Evolutionary conservation across 2,888 invertebrate species (phyloP).

Genomic region (Macropis europaea): DNA sequence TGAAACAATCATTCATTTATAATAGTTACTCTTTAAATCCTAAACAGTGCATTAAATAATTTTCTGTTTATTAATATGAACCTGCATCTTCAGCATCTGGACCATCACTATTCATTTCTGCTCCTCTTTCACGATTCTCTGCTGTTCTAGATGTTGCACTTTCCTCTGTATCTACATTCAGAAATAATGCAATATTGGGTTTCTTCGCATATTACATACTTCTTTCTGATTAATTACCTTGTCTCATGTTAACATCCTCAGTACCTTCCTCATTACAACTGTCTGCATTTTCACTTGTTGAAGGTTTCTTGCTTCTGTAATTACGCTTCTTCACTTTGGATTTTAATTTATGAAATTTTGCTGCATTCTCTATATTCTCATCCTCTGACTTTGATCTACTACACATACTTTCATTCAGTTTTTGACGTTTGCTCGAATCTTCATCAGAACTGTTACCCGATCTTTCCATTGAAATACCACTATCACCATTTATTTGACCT

Average conservation of each 20-base stretch:
- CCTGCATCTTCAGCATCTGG: constrained; percentile 30
- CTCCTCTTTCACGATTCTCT: constrained; percentile 10
- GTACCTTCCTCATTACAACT: constrained; percentile 40
- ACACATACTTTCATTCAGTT: constrained; percentile 50
- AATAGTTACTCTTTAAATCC: neutral
- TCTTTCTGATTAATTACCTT: constrained; percentile 32
- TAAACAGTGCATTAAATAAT: too few relatives aligned
- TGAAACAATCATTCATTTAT: constrained; percentile 5
- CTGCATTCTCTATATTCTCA: constrained; percentile 21
- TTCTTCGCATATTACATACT: neutral
- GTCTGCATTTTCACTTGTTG: constrained; percentile 47
- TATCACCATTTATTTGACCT: constrained; percentile 39
- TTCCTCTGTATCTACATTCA: constrained; percentile 12
- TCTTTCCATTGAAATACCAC: constrained; percentile 59
- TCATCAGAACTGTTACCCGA: constrained; percentile 61
- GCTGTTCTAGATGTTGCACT: neutral
- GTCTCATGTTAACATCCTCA: constrained; percentile 16
- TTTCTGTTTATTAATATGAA: constrained; percentile 2
- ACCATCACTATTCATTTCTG: constrained; percentile 46
- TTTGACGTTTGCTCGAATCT: constrained; percentile 66
- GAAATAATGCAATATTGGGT: neutral
- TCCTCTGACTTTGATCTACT: constrained; percentile 2
- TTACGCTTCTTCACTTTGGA: constrained; percentile 69
- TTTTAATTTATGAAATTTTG: constrained; percentile 63
- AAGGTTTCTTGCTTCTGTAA: constrained; percentile 64